phyloP scores from a whole-genome alignment of 2,113 vertebrate species.

The Willisornis vidua region DNA sequence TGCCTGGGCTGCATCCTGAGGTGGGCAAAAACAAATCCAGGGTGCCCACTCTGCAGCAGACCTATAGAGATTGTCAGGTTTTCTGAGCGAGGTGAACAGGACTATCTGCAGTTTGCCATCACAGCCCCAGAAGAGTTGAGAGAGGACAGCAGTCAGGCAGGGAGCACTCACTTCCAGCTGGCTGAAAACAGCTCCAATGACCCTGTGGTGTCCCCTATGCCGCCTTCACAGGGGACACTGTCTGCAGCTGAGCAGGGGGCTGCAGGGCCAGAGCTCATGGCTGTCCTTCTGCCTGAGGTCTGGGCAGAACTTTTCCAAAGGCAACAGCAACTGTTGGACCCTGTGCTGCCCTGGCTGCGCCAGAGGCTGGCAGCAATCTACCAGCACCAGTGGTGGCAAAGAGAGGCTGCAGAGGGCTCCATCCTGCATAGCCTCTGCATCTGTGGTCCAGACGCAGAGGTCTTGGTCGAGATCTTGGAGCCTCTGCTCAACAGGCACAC shows the following conservation, averaged over 20 bases:
- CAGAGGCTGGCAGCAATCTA: neutral
- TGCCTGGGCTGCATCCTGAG: neutral
- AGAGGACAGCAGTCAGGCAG: neutral
- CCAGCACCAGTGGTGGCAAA: neutral
- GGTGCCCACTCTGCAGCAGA: neutral
- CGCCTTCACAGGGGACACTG: neutral
- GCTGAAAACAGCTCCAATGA: neutral
- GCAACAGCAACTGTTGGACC: neutral
- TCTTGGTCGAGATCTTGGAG: neutral
- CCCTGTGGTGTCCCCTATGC: neutral
- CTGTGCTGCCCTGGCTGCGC: neutral
- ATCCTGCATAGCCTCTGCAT: neutral
- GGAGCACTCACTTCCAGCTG: fast-evolving
- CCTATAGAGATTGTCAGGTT: neutral
- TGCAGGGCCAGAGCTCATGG: neutral
- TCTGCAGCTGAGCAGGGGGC: neutral
- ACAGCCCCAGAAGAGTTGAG: neutral
- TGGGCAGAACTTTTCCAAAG: neutral
- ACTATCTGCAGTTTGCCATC: neutral
- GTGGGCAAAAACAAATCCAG: neutral
- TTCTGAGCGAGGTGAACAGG: neutral
- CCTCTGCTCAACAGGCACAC: neutral
- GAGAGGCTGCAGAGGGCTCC: neutral
- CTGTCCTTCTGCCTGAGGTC: neutral
- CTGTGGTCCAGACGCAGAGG: neutral